A percentile compares a stretch with the other conserved stretches of the same genome.
Evolutionary conservation across 2,888 invertebrate genomes (phyloP).

Genomic region (Mimumesa dahlbomi): DNA sequence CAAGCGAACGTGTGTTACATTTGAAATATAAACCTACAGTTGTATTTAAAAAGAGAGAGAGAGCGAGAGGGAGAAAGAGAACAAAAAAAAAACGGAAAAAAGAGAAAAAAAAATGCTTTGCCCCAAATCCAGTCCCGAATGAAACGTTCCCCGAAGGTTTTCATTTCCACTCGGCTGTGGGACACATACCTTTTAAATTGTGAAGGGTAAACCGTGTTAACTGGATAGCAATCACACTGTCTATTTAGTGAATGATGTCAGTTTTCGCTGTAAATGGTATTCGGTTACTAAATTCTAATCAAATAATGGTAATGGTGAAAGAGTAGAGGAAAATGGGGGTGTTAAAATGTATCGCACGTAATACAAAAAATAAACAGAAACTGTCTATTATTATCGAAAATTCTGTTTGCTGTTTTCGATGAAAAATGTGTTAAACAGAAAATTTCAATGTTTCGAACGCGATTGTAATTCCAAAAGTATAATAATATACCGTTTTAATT

Average conservation of each 20-base stretch:
- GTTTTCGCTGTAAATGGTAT: constrained; percentile 48
- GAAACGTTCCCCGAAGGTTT: constrained; percentile 32
- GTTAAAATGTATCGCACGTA: constrained; percentile 48
- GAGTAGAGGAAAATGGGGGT: constrained; percentile 41
- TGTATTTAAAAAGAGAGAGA: background rate
- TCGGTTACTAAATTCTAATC: constrained; percentile 60
- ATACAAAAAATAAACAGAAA: constrained; percentile 28
- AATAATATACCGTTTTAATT: too few species aligned
- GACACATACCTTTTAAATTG: constrained; percentile 41
- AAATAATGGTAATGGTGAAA: constrained; percentile 56
- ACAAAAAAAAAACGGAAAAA: constrained; percentile 12
- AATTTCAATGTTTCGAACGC: too few species aligned
- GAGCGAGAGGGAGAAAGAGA: background rate
- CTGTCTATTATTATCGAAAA: constrained; percentile 3
- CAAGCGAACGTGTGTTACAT: constrained; percentile 32
- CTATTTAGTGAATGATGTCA: constrained; percentile 41
- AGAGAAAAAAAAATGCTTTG: constrained; percentile 17
- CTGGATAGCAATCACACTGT: constrained; percentile 14
- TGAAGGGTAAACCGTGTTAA: constrained; percentile 24
- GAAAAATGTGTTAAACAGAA: too few species aligned
- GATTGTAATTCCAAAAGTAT: too few species aligned
- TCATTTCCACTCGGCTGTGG: constrained; percentile 51
- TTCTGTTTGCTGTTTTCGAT: background rate
- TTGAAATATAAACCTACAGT: constrained; percentile 13
- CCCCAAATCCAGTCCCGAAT: constrained; percentile 28